These are phyloP conservation scores for Pristionchus pacificus DNA, from an alignment of 1,140 invertebrate species.

Conservation along the genomic window DNA sequence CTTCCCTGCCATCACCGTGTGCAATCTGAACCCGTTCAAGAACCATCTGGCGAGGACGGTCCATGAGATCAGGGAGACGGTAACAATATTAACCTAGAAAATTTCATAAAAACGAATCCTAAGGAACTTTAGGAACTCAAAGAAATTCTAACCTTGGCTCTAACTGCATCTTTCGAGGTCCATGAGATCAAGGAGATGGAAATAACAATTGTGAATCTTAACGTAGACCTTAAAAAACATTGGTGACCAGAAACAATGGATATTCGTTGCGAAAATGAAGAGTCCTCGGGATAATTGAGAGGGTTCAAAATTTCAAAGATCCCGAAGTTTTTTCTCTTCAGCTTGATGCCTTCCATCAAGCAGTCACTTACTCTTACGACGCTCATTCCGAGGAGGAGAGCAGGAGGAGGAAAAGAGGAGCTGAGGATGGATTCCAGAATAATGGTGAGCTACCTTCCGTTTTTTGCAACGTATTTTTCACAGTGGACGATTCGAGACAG, in stretches of 20 bases:
- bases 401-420: slow-evolving; percentile 5
- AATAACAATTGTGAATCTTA: neutral
- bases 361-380: slow-evolving; percentile 48
- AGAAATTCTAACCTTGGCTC: neutral
- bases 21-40: slow-evolving; percentile 55
- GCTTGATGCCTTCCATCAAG: slow-evolving; percentile 54
- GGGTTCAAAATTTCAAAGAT: slow-evolving; percentile 7
- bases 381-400: slow-evolving; percentile 19
- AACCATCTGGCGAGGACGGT: slow-evolving; percentile 48
- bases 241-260: neutral
- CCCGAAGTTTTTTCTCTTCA: slow-evolving; percentile 23
- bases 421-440: slow-evolving; percentile 13
- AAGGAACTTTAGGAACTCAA: neutral
- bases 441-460: neutral
- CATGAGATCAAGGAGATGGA: neutral
- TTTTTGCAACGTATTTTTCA: neutral
- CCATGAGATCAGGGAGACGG: slow-evolving; percentile 50
- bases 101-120: neutral
- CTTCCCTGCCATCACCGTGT: slow-evolving; percentile 52
- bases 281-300: neutral
- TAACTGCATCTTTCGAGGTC: neutral
- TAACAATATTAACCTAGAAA: slow-evolving; percentile 10
- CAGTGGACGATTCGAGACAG: slow-evolving; percentile 8
- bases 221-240: slow-evolving; percentile 7
- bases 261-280: slow-evolving; percentile 1